Evolutionary conservation across 2,797 vertebrate species (phyloP), one percentile per base, ranked within the genome.

Genomic region (Hoplostethus mediterraneus): DNA sequence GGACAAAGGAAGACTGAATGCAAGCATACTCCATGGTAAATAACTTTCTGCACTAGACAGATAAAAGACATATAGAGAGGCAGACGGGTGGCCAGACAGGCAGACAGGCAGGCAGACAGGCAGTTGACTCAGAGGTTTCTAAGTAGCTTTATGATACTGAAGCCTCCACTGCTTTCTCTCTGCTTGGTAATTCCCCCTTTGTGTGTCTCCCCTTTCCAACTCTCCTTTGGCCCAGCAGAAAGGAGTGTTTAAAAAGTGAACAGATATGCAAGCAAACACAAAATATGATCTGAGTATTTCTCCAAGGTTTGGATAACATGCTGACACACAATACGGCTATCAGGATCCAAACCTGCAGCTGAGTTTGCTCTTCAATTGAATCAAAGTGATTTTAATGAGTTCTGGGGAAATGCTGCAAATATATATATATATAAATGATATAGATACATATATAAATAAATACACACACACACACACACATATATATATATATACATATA

Each of bases 301-400:
- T 59, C 53, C 55, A 62, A 65, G 75, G 63, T 82, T 73, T 69
- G 63, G 33, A 62, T 30, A 75, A 80, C 58, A 81, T 54, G 70
- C 81, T 79, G 76, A 78, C 65, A 75, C 64, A 80, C 62, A 87
- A 84, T 70, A 71, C 63, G 66, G 57, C 66, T 75, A 86, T 86
- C 85, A 82, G 58, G 64, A 79, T 70, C 30, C 71, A 60, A 60
- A 79, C 72, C 42, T 73, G 25, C 12, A 59, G 63, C 63, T 77
- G 4, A 54, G 45, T 45, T 59, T 25, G 12, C 14, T 47, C 78
- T 80, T 74, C 59, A 47, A 51, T 2, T 2, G 1, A 76, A 82
- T 83, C 57, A 83, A 71, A 79, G 66, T 14, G 0, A 55, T 70
- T 71, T 73, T 75, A 87, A 82, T 76, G 59, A 82, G 68, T n/a